Evolutionary conservation across 2,797 vertebrate species (phyloP).

Genomic region (Myotis vivesi): DNA sequence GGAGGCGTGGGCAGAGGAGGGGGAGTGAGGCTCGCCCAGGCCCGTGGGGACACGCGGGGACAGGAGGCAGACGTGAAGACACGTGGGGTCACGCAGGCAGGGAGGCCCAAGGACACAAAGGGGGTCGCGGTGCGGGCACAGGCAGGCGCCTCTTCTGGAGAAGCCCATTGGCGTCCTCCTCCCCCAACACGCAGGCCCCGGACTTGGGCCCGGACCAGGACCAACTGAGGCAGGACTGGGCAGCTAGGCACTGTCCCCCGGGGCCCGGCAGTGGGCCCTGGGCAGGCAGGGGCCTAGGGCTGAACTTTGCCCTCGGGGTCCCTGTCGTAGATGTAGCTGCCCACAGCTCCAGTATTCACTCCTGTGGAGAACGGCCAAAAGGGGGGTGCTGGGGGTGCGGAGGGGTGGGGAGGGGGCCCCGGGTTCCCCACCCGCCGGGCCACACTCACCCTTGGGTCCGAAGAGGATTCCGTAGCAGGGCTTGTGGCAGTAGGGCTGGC

Average conservation of each 20-base stretch:
- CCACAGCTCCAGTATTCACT: conserved; percentile 97
- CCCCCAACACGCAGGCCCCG: background rate
- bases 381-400: accelerated
- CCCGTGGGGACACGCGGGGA: accelerated
- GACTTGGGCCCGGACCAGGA: background rate
- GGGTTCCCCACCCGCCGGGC: accelerated
- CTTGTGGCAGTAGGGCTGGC: conserved; percentile 93
- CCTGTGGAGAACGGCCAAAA: conserved; percentile 82
- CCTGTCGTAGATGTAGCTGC: conserved; percentile 99
- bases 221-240: background rate
- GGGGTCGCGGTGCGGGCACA: accelerated
- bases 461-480: conserved; percentile 89
- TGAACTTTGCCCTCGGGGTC: conserved; percentile 92
- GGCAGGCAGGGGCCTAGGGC: conserved; percentile 82
- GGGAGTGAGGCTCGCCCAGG: background rate
- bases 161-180: background rate
- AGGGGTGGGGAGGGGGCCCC: too few relatives aligned
- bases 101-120: background rate
- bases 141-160: background rate
- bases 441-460: conserved; percentile 87
- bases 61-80: accelerated
- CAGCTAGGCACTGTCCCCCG: background rate
- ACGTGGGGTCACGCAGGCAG: background rate
- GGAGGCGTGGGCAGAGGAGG: background rate
- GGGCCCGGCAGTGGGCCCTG: background rate